Evolutionary conservation across 2,888 invertebrate genomes (phyloP).

Genomic region (Beris chalybata): DNA sequence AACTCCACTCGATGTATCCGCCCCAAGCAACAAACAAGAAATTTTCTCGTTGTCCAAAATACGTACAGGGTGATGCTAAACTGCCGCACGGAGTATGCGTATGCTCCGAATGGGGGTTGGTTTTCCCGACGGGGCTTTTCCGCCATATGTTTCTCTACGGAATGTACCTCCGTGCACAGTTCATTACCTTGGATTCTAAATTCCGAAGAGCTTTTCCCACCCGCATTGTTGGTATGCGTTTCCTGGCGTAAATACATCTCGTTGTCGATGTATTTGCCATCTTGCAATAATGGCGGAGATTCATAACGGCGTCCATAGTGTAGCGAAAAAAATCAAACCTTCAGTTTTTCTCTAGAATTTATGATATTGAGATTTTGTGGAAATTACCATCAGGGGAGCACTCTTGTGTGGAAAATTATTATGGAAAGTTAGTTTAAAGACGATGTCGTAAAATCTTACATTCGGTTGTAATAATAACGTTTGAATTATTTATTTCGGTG

Average conservation of each 20-base stretch:
- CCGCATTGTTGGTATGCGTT: no score
- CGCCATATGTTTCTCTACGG: no score
- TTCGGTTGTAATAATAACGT: no score
- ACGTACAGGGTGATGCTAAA: constrained; percentile 14
- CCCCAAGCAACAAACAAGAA: constrained; percentile 38
- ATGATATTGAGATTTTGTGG: constrained; percentile 22
- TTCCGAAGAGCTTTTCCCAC: no score
- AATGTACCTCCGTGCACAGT: no score
- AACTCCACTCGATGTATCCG: constrained; percentile 39
- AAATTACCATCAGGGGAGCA: constrained; percentile 30
- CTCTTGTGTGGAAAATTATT: background rate
- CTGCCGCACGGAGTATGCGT: constrained; percentile 3
- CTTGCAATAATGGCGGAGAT: constrained; percentile 23
- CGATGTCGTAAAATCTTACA: constrained; percentile 18
- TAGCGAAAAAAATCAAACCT: constrained; percentile 8
- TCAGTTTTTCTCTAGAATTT: constrained; percentile 32
- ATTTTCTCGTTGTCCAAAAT: background rate
- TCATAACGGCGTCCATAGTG: constrained; percentile 18
- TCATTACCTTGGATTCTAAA: no score
- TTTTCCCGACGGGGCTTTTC: constrained; percentile 1
- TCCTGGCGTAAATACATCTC: no score
- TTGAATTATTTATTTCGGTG: no score
- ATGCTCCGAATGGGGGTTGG: background rate
- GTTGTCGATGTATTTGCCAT: no score
- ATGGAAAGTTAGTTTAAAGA: constrained; percentile 2